Evolutionary conservation across 2,797 vertebrate genomes (phyloP), one percentile per base, ranked within the genome.

Genomic region (Spea hammondii): DNA sequence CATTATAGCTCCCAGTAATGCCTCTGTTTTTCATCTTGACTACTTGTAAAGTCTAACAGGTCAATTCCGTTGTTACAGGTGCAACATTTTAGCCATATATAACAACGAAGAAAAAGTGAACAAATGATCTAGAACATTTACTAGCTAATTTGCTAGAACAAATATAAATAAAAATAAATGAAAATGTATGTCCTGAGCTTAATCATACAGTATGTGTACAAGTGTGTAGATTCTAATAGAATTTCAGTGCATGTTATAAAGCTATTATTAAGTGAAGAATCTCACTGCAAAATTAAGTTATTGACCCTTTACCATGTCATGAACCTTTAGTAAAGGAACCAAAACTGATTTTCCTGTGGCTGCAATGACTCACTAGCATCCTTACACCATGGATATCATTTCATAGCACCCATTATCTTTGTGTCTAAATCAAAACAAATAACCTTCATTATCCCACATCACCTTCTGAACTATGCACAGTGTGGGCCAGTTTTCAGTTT

Each of bases 311-410:
- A 67, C 68, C 69, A 55, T 68, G 79, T 76, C 79, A 76, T 71
- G 68, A 66, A 65, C 68, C 53, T 74, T 80, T 76, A 54, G 68
- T 80, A 80, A 80, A 76, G 72, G 68, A 80, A 67, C 72, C 60
- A 80, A 76, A 76, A 76, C 45, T 66, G 69, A 70, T 66, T 72
- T 80, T 59, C 49, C 60, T 72, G 72, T 72, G 73, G 68, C 68
- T 80, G 74, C 66, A 73, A 70, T 45, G n/a, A 49, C 66, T 75
- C 51, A 70, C 59, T 65, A 51, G 59, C 8, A 65, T 70, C 48
- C 46, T 75, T 71, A 49, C 65, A 70, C 67, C 55, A 64, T 71
- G 59, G 70, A 67, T 74, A 70, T 80, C 66, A 75, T 76, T 74
- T 80, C 67, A 76, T 44, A 70, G 62, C 55, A 80, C 65, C 72